phyloP scores from a whole-genome alignment of 2,113 vertebrate genomes.

The Synodontis membranacea region DNA sequence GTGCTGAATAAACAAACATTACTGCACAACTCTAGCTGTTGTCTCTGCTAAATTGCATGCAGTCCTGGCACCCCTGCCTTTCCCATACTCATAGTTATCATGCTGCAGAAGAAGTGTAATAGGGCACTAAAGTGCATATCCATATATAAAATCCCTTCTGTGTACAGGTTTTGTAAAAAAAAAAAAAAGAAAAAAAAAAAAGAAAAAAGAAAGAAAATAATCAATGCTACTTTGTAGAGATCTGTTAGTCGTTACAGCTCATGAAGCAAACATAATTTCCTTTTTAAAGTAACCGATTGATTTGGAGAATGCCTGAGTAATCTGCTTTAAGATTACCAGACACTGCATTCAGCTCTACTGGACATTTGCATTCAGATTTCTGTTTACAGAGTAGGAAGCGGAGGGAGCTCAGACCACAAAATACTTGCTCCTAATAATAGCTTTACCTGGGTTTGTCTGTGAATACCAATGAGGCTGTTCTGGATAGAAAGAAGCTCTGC shows the following conservation, averaged over 20 bases:
- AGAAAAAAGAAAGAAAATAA: conserved; percentile 1
- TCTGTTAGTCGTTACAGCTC: background rate
- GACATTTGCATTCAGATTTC: conserved; percentile 52
- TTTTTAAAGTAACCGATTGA: conserved; percentile 46
- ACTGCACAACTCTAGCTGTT: background rate
- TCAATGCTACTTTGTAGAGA: background rate
- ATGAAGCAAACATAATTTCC: conserved; percentile 49
- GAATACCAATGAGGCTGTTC: conserved; percentile 54
- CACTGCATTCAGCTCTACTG: conserved; percentile 33
- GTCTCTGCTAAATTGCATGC: background rate
- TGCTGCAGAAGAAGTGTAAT: background rate
- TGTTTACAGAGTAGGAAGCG: conserved; percentile 18
- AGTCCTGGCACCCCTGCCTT: background rate
- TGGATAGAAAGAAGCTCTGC: conserved; percentile 4
- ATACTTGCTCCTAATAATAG: conserved; percentile 64
- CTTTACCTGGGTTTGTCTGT: conserved; percentile 46
- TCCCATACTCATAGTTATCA: background rate
- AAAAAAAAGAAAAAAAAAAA: background rate
- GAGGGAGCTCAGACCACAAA: conserved; percentile 37
- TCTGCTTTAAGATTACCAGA: conserved; percentile 41
- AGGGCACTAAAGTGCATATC: background rate
- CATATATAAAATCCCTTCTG: background rate
- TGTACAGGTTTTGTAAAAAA: background rate
- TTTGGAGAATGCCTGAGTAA: conserved; percentile 45
- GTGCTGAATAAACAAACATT: background rate